A percentile compares a stretch with the other conserved stretches of the same genome.
These are phyloP conservation scores for Micoletzkya japonica DNA, from an alignment of 2,888 invertebrate genomes.

Conservation along the genomic window DNA sequence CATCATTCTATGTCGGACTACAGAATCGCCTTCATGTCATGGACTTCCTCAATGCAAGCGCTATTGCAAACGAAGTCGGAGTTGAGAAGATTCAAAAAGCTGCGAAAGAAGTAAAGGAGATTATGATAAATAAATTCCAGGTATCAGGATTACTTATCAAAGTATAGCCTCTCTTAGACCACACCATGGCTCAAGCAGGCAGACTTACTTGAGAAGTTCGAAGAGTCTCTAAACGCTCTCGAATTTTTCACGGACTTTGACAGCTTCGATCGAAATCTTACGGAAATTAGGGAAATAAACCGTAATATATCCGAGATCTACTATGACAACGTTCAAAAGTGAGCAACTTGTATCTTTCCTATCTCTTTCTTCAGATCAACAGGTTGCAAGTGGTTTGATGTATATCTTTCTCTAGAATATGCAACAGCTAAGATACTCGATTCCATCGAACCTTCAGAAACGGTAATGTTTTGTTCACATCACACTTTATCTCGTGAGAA, in stretches of 20 bases:
- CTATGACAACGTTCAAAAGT: slow-evolving; percentile 11
- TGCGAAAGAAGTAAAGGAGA: background rate
- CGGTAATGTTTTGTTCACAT: too few species aligned
- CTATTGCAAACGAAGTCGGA: background rate
- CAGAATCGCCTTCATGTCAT: slow-evolving; percentile 23
- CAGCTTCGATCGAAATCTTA: slow-evolving; percentile 20
- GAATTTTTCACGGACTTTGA: slow-evolving; percentile 14
- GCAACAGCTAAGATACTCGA: too few species aligned
- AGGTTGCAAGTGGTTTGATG: slow-evolving; percentile 20
- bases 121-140: background rate
- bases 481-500: background rate
- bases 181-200: too few species aligned
- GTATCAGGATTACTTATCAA: background rate
- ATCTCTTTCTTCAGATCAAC: slow-evolving; percentile 2
- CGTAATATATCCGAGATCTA: background rate
- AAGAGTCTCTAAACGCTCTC: background rate
- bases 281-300: slow-evolving; percentile 7
- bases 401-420: too few species aligned
- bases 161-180: background rate
- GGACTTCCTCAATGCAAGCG: slow-evolving; percentile 16
- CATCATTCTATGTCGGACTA: too few species aligned
- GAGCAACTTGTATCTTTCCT: background rate
- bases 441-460: too few species aligned
- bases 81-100: background rate
- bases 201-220: slow-evolving; percentile 3